Conservation (phyloP, 30 jellyfish, hydroid and myxozoan species). For the Rhopilema esculentum region DNA sequence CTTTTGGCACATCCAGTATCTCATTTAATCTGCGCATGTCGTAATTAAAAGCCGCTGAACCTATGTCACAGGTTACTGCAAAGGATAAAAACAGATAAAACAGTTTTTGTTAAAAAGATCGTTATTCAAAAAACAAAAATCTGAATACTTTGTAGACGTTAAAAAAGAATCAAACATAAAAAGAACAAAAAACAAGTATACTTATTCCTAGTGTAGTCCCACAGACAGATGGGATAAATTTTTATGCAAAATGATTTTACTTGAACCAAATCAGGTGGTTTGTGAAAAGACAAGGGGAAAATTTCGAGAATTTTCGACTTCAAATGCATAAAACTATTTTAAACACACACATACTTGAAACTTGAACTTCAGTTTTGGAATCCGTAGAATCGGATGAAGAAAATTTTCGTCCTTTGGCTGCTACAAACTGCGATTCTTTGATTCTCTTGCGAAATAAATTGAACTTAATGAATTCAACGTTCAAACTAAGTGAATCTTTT, state of each 20-base stretch:
- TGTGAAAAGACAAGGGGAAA: too few species aligned
- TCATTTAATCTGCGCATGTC: constrained; percentile 97
- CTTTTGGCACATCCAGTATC: constrained; percentile 95
- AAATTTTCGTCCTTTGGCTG: constrained; percentile 24
- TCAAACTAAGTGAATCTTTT: constrained; percentile 92
- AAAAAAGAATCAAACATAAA: neutral
- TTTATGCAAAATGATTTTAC: too few species aligned
- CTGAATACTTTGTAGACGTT: neutral
- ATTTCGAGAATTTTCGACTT: too few species aligned
- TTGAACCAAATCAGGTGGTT: too few species aligned
- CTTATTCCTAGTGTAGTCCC: too few species aligned
- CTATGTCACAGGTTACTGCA: constrained; percentile 91
- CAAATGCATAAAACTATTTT: neutral
- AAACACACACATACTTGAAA: constrained; percentile 70
- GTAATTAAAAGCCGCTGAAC: constrained; percentile 93
- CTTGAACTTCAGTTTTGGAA: constrained; percentile 78
- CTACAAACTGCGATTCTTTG: constrained; percentile 24
- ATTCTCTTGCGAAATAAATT: constrained; percentile 80
- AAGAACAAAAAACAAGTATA: neutral
- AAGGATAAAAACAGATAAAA: neutral
- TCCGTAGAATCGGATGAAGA: constrained; percentile 48
- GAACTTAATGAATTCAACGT: constrained; percentile 90
- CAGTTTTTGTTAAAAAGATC: too few species aligned
- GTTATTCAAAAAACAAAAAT: neutral
- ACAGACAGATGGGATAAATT: too few species aligned